Evolutionary conservation across 1,140 invertebrate genomes (phyloP).

Genomic region (Amyelois transitella): DNA sequence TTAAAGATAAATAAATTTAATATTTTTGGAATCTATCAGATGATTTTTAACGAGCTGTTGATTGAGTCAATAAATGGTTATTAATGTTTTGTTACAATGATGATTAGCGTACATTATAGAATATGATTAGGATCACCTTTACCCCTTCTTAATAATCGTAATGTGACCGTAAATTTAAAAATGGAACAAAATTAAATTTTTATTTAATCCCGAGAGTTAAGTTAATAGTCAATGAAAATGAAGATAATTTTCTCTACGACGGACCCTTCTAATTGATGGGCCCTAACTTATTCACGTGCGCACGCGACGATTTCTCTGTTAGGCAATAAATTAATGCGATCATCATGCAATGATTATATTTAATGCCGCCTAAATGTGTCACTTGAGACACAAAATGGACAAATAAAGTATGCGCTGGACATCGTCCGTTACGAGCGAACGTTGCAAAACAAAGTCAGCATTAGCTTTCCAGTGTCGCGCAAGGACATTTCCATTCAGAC

Average conservation of each 20-base stretch:
- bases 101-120: too few species aligned
- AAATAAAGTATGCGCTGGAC: constrained; percentile 36
- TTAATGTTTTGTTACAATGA: too few species aligned
- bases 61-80: too few species aligned
- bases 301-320: constrained; percentile 2
- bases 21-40: too few species aligned
- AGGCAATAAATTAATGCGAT: constrained; percentile 6
- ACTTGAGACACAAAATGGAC: constrained; percentile 14
- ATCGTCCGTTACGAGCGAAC: constrained; percentile 29
- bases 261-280: not conserved
- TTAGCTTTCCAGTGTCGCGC: constrained; percentile 55
- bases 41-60: too few species aligned
- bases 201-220: not conserved
- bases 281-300: not conserved
- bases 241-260: not conserved
- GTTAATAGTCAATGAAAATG: not conserved
- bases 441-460: constrained; percentile 49
- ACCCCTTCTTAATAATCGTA: too few species aligned
- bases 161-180: too few species aligned
- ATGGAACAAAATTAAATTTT: not conserved
- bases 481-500: constrained; percentile 43
- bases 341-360: constrained; percentile 1
- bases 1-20: too few species aligned
- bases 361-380: constrained; percentile 9
- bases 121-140: too few species aligned